Percentiles rank a stretch among this genome's conserved stretches.
Evolutionary conservation across 2,797 vertebrate species (phyloP).

Genomic region (Helostoma temminkii): DNA sequence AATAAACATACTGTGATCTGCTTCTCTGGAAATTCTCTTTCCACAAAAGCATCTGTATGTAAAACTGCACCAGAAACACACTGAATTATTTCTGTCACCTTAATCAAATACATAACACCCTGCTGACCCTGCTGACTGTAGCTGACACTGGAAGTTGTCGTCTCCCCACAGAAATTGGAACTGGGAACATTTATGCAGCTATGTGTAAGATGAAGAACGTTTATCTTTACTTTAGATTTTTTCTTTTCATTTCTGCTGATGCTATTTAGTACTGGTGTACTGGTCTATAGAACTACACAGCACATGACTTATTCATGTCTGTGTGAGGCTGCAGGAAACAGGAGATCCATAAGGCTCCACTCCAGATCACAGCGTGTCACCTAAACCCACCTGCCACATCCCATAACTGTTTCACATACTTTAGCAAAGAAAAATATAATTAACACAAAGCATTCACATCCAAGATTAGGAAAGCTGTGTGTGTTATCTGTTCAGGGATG

Average conservation of each 20-base stretch:
- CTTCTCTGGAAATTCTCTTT: no score
- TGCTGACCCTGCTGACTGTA: background rate
- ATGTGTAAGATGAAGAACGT: background rate
- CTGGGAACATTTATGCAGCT: conserved; percentile 3
- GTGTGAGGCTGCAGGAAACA: conserved; percentile 58
- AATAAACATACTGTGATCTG: no score
- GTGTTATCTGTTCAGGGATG: conserved; percentile 11
- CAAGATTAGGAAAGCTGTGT: background rate
- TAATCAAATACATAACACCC: conserved; percentile 1
- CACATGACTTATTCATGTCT: conserved; percentile 72
- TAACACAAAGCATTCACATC: background rate
- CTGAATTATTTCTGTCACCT: no score
- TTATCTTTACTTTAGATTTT: conserved; percentile 4
- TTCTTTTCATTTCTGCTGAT: conserved; percentile 22
- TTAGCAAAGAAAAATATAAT: conserved; percentile 2
- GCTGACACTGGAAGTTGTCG: background rate
- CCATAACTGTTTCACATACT: conserved; percentile 16
- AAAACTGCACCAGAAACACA: no score
- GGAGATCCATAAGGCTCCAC: conserved; percentile 49
- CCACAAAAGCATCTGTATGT: no score
- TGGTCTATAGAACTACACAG: conserved; percentile 52
- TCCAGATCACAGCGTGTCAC: conserved; percentile 47
- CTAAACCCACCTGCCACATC: conserved; percentile 22
- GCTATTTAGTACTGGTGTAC: conserved; percentile 18
- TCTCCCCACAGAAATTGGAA: background rate